Percentiles rank a stretch among this genome's conserved stretches.
These are phyloP conservation scores for Slavum lentiscoides DNA, from an alignment of 2,888 invertebrate genomes.

Conservation along the genomic window DNA sequence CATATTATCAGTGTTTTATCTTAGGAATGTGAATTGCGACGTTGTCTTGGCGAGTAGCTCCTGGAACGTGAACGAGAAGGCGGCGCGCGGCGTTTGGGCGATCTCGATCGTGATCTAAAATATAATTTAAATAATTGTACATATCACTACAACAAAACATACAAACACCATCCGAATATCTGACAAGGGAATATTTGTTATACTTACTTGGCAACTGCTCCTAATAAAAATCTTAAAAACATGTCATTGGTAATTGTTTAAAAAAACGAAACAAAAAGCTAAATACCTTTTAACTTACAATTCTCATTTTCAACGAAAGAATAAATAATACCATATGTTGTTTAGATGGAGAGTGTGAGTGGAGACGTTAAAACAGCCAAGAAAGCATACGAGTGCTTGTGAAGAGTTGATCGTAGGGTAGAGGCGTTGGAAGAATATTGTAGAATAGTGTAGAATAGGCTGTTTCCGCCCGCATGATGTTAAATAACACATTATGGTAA, in stretches of 20 bases:
- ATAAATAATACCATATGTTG: constrained; percentile 49
- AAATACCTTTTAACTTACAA: constrained; percentile 53
- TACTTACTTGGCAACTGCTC: constrained; percentile 45
- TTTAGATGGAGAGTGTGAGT: constrained; percentile 53
- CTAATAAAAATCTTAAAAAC: constrained; percentile 45
- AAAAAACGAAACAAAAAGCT: constrained; percentile 51
- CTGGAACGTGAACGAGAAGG: constrained; percentile 57
- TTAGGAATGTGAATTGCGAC: constrained; percentile 55
- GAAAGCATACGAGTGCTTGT: constrained; percentile 48
- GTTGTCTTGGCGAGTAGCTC: constrained; percentile 57
- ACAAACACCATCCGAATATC: background rate
- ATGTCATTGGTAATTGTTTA: constrained; percentile 35
- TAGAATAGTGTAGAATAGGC: constrained; percentile 52
- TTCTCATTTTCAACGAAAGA: constrained; percentile 49
- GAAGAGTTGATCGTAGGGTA: constrained; percentile 53
- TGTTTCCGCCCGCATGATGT: constrained; percentile 46
- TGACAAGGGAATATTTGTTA: background rate
- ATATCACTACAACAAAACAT: constrained; percentile 8
- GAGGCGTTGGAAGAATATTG: constrained; percentile 52
- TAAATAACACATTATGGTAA: constrained; percentile 49
- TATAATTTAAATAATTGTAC: constrained; percentile 27
- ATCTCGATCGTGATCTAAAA: constrained; percentile 54
- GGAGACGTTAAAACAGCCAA: constrained; percentile 52
- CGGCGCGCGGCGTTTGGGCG: constrained; percentile 55
- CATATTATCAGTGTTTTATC: background rate